Conservation (phyloP, 2,113 vertebrate genomes). For the Oostethus manadensis region DNA sequence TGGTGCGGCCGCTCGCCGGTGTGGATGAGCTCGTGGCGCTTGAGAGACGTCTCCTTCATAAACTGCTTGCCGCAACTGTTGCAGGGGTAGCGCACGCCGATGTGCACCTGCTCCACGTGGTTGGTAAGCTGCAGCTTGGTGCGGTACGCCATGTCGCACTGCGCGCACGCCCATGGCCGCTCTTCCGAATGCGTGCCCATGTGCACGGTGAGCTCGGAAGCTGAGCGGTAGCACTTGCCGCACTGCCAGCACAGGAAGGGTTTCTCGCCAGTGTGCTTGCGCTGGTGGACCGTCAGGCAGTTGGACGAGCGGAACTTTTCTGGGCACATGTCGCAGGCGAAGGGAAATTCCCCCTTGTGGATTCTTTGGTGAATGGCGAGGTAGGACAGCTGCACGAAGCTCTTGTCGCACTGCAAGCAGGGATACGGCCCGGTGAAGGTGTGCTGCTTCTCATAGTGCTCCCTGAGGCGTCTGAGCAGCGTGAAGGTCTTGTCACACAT, state of each 20-base stretch:
- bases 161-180: constrained; percentile 54
- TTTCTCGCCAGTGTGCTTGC: constrained; percentile 68
- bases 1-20: constrained; percentile 64
- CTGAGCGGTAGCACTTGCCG: constrained; percentile 66
- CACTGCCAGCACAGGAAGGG: constrained; percentile 73
- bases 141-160: constrained; percentile 60
- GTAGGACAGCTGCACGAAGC: constrained; percentile 65
- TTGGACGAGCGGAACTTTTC: constrained; percentile 67
- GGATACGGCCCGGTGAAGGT: constrained; percentile 58
- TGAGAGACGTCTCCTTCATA: constrained; percentile 68
- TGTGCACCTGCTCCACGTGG: constrained; percentile 67
- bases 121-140: constrained; percentile 66
- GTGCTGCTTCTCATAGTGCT: constrained; percentile 68
- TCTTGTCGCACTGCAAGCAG: constrained; percentile 56
- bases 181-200: constrained; percentile 68
- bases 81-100: constrained; percentile 66
- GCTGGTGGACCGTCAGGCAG: constrained; percentile 62
- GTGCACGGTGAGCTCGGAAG: constrained; percentile 65
- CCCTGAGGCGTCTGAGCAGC: constrained; percentile 56
- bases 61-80: constrained; percentile 65
- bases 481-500: constrained; percentile 68
- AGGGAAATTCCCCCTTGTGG: constrained; percentile 68
- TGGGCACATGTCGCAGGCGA: constrained; percentile 47
- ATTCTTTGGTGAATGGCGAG: constrained; percentile 65
- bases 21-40: constrained; percentile 68